Evolutionary conservation across 2,113 vertebrate species (phyloP).

Genomic region (Vidua chalybeata): DNA sequence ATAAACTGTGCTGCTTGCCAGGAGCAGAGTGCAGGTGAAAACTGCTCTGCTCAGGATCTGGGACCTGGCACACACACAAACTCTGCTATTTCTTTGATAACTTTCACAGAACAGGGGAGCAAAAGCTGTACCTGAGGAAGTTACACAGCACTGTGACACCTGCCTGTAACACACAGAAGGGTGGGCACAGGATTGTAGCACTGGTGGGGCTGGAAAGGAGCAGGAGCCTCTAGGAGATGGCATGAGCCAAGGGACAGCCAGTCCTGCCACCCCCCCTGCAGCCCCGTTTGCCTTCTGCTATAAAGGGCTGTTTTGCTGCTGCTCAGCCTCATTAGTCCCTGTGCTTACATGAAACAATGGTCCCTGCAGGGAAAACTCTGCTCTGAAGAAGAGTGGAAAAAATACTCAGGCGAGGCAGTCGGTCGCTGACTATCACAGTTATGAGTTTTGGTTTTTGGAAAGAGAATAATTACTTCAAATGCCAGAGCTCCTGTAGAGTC

Average conservation of each 20-base stretch:
- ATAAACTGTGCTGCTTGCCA: neutral
- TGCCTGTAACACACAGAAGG: neutral
- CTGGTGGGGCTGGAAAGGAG: neutral
- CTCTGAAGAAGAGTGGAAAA: neutral
- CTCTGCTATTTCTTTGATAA: neutral
- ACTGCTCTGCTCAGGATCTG: neutral
- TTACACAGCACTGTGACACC: neutral
- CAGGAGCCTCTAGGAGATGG: neutral
- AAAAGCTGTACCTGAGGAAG: neutral
- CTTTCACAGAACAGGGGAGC: neutral
- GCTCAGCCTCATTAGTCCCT: neutral
- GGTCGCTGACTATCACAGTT: neutral
- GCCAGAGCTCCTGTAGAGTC: neutral
- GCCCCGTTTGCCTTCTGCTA: neutral
- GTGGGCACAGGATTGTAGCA: neutral
- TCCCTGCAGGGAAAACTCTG: neutral
- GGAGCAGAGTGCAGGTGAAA: neutral
- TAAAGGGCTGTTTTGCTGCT: neutral
- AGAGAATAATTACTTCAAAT: neutral
- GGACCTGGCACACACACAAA: neutral
- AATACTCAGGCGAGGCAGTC: neutral
- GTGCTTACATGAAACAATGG: neutral
- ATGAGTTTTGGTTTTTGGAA: neutral
- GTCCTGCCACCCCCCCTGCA: neutral
- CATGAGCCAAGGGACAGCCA: neutral